These are phyloP conservation scores for Apamea epomidion DNA, from an alignment of 2,888 invertebrate genomes.

Conservation along the genomic window DNA sequence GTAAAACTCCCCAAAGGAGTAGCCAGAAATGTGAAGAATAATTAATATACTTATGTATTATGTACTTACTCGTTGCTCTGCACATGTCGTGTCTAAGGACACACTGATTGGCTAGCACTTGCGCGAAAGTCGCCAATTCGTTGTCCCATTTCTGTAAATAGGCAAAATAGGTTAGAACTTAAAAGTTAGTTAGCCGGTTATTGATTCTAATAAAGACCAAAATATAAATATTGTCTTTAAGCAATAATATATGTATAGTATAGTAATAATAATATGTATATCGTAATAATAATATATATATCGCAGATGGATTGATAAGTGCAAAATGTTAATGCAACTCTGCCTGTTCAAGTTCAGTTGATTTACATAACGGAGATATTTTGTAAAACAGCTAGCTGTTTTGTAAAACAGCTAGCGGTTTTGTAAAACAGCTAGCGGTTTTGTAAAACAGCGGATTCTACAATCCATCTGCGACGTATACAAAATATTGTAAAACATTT, in stretches of 20 bases:
- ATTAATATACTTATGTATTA: neutral
- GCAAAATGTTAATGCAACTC: too few relatives aligned
- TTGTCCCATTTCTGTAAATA: constrained; percentile 80
- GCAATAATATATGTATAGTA: too few relatives aligned
- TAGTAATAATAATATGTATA: too few relatives aligned
- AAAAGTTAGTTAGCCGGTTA: neutral
- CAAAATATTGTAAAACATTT: too few relatives aligned
- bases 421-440: too few relatives aligned
- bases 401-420: too few relatives aligned
- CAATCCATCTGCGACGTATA: too few relatives aligned
- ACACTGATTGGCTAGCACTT: constrained; percentile 82
- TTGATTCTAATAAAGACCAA: neutral
- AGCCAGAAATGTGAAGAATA: neutral
- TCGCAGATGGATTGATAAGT: neutral
- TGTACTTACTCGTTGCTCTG: constrained; percentile 80
- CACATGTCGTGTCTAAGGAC: constrained; percentile 77
- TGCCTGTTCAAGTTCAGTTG: too few relatives aligned
- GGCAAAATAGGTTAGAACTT: neutral
- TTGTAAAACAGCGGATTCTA: too few relatives aligned
- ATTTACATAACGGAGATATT: too few relatives aligned
- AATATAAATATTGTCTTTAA: neutral
- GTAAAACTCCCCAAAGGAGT: neutral
- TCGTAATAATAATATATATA: too few relatives aligned
- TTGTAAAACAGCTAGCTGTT: too few relatives aligned
- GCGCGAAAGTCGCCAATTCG: constrained; percentile 84